Evolutionary conservation across 2,888 invertebrate species (phyloP).

Genomic region (Hetaerina titia): DNA sequence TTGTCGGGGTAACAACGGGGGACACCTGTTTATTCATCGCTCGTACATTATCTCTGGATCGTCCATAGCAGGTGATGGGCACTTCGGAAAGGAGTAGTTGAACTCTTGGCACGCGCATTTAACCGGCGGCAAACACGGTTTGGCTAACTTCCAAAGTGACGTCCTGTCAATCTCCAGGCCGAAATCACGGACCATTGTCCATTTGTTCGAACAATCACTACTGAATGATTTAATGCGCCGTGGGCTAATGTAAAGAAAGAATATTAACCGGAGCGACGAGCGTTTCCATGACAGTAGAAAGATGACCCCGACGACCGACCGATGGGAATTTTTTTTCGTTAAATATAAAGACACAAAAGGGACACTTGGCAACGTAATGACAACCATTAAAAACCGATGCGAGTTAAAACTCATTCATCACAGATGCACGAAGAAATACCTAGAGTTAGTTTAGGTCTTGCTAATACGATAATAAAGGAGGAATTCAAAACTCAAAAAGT

Average conservation of each 20-base stretch:
- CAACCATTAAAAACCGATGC: no score
- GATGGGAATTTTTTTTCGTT: no score
- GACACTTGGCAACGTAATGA: no score
- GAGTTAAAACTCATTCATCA: no score
- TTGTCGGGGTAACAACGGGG: not conserved
- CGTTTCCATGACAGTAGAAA: not conserved
- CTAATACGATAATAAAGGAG: no score
- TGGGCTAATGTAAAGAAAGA: not conserved
- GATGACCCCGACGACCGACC: not conserved
- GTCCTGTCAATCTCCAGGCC: not conserved
- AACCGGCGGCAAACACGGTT: not conserved
- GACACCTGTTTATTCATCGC: not conserved
- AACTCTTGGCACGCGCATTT: not conserved
- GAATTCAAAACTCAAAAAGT: no score
- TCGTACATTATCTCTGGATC: not conserved
- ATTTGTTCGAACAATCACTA: not conserved
- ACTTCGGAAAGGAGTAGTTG: not conserved
- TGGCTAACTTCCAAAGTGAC: not conserved
- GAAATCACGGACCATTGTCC: not conserved
- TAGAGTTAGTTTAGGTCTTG: no score
- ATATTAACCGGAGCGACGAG: not conserved
- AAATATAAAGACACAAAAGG: no score
- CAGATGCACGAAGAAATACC: no score
- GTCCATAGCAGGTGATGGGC: not conserved
- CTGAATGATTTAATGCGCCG: not conserved